These are phyloP conservation scores for Cantharis flavilabris DNA, from an alignment of 2,888 invertebrate species.

Conservation along the genomic window DNA sequence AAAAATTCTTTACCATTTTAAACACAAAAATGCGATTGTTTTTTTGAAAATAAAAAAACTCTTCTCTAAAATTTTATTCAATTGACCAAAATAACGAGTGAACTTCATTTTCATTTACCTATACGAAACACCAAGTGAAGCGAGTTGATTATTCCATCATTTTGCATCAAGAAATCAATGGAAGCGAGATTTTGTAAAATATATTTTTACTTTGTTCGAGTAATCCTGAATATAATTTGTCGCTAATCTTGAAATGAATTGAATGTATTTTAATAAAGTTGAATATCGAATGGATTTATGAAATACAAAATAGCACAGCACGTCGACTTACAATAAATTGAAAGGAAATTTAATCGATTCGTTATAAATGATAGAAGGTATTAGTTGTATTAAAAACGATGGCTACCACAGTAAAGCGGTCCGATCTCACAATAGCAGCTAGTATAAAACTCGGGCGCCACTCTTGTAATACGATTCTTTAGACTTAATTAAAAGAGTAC, in stretches of 20 bases:
- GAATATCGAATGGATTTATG: neutral
- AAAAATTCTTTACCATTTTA: neutral
- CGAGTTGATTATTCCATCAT: neutral
- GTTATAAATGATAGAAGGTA: neutral
- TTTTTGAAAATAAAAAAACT: no score
- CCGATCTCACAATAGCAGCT: neutral
- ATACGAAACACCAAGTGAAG: neutral
- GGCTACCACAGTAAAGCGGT: neutral
- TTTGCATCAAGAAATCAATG: neutral
- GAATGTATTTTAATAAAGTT: neutral
- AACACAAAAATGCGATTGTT: neutral
- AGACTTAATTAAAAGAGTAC: neutral
- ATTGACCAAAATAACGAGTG: neutral
- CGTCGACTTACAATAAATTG: neutral
- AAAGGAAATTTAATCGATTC: neutral
- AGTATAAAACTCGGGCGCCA: neutral
- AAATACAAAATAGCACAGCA: neutral
- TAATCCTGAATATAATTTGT: neutral
- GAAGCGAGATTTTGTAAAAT: neutral
- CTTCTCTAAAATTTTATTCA: no score
- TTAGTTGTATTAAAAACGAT: neutral
- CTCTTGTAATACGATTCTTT: neutral
- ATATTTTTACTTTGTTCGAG: neutral
- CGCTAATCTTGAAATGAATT: neutral
- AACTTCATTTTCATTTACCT: neutral